Base-by-base conservation (phyloP, 2,888 invertebrate genomes). In the Calameuta filiformis region DNA sequence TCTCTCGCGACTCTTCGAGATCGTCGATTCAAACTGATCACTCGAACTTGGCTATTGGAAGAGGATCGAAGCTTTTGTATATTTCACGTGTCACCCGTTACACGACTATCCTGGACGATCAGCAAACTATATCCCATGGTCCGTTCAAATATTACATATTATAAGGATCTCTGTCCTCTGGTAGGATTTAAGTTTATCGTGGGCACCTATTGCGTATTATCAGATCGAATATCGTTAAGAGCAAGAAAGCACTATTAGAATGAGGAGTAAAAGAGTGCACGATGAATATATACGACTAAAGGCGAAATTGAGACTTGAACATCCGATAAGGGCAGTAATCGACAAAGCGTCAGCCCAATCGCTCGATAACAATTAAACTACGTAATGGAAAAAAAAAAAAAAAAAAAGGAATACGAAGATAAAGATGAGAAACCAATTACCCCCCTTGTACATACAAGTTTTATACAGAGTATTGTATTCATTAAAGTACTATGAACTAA, bases 391-490 rank as follows among this genome's bases (percentile, higher is more conserved):
- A 73, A 74, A 35, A 35, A 35, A 12, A 35, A 76, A 37, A 73
- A 74, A 35, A 35, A 35, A 12, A 35, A 31, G 1, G 31, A 31
- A 31, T 31, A 31, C 1, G 4, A 75, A 73, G 68, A 56, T 69
- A 12, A 30, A 40, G 84, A 85, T 85, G 56, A 85, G 80, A 88
- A 87, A 87, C 84, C 85, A 86, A 86, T 90, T 89, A 91, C 85
- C 89, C 35, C 87, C 90, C 56, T 90, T 91, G 91, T 85, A 91
- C 91, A 91, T 91, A 91, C 89, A 88, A 91, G 89, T 91, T 91
- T 91, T 91, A 91, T 91, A 91, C 91, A 90, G 90, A 91, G 88
- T 87, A 90, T 89, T 89, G 89, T 90, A 90, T 87, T 89, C 89
- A 90, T 90, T 89, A 87, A 86, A 75, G 81, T 80, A 85, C 84